phyloP scores from a whole-genome alignment of 1,140 invertebrate genomes.

The Hyposmocoma kahamanoa region DNA sequence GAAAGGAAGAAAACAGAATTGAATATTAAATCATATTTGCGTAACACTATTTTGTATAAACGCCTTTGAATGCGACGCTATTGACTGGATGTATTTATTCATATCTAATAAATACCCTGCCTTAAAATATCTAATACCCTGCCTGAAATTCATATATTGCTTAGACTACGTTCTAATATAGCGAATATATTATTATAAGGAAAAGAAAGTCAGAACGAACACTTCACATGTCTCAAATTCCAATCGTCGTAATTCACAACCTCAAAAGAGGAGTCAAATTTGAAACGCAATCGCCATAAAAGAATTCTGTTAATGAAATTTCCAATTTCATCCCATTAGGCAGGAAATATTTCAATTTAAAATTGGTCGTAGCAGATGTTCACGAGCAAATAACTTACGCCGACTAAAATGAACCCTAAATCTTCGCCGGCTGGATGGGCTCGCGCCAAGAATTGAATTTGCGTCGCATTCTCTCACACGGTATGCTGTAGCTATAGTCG shows the following conservation, averaged over 20 bases:
- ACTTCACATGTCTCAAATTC: too few species aligned
- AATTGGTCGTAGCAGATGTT: slow-evolving; percentile 50
- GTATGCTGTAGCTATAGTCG: not conserved
- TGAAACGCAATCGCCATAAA: slow-evolving; percentile 7
- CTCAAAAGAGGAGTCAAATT: too few species aligned
- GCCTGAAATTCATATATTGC: too few species aligned
- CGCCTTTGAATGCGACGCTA: too few species aligned
- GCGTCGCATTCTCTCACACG: slow-evolving; percentile 26
- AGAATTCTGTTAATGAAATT: slow-evolving; percentile 28
- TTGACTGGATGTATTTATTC: too few species aligned
- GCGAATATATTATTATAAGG: too few species aligned
- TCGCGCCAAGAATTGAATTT: slow-evolving; percentile 52
- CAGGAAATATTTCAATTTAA: slow-evolving; percentile 48
- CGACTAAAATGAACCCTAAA: slow-evolving; percentile 54
- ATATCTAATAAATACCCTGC: too few species aligned
- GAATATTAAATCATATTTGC: slow-evolving; percentile 11
- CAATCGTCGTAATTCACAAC: too few species aligned
- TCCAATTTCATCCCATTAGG: slow-evolving; percentile 37
- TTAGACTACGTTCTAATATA: too few species aligned
- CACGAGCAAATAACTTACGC: slow-evolving; percentile 48
- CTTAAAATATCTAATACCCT: too few species aligned
- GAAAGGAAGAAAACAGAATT: slow-evolving; percentile 34
- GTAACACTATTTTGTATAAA: not conserved
- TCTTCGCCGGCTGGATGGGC: slow-evolving; percentile 36
- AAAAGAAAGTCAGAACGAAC: too few species aligned